phyloP scores from a whole-genome alignment of 2,113 vertebrate genomes.

The Pteropus alecto region DNA sequence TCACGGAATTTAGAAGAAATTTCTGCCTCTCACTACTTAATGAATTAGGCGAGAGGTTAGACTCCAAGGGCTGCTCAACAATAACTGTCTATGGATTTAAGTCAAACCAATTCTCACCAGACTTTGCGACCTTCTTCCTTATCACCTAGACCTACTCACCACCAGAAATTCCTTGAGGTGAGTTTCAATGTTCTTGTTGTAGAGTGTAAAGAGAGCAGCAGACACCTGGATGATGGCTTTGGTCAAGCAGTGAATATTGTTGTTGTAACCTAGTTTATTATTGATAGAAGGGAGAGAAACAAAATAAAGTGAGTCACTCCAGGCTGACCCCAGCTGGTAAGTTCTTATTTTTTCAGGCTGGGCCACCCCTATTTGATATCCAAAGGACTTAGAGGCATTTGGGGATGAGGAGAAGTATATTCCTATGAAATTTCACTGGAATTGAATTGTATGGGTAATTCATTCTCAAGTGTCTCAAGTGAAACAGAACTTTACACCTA shows the following conservation, averaged over 20 bases:
- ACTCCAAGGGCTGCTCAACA: background rate
- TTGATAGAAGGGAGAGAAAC: background rate
- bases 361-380: background rate
- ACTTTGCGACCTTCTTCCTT: background rate
- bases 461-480: background rate
- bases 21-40: background rate
- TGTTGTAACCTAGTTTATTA: constrained; percentile 87
- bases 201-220: constrained; percentile 93
- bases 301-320: background rate
- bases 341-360: background rate
- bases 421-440: background rate
- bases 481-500: constrained; percentile 6
- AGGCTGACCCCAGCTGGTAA: background rate
- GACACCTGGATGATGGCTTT: constrained; percentile 90
- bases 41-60: background rate
- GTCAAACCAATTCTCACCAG: background rate
- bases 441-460: background rate
- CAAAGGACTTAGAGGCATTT: background rate
- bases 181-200: constrained; percentile 91
- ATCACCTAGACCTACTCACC: constrained; percentile 79
- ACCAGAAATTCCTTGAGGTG: constrained; percentile 94
- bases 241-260: constrained; percentile 95
- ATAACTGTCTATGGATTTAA: background rate
- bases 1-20: background rate
- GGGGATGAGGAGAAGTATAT: background rate